Percentiles rank a stretch among this genome's conserved stretches.
Evolutionary conservation across 1,140 invertebrate species (phyloP).

Genomic region (Aplysia californica): DNA sequence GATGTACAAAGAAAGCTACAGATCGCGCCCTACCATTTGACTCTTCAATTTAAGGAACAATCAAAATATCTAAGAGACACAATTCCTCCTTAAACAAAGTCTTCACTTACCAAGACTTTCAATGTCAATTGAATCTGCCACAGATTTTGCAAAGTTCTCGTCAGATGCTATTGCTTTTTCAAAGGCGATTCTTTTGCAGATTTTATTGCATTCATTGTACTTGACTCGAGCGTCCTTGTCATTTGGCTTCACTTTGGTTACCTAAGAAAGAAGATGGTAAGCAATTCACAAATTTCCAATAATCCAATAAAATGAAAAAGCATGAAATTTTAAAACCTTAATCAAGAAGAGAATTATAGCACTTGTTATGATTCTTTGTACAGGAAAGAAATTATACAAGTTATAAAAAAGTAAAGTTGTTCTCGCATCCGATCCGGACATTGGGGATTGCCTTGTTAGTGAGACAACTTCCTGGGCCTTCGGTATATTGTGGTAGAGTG

Average conservation of each 20-base stretch:
- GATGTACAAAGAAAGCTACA: too few species aligned
- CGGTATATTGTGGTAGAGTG: too few species aligned
- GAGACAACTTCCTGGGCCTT: too few species aligned
- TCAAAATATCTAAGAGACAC: too few species aligned
- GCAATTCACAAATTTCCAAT: not conserved
- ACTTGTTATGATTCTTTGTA: not conserved
- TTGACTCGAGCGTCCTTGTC: conserved; percentile 96
- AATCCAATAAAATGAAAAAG: not conserved
- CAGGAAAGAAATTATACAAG: too few species aligned
- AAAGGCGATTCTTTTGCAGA: conserved; percentile 94
- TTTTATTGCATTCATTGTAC: conserved; percentile 94
- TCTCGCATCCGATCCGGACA: too few species aligned
- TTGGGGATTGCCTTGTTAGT: too few species aligned
- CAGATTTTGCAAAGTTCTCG: conserved; percentile 85
- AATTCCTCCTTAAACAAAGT: too few species aligned
- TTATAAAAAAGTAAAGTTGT: too few species aligned
- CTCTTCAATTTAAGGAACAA: too few species aligned
- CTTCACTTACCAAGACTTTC: conserved; percentile 87
- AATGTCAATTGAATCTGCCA: conserved; percentile 88
- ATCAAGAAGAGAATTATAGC: not conserved
- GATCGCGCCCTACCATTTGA: too few species aligned
- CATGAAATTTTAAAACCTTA: not conserved
- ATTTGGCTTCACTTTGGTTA: conserved; percentile 88
- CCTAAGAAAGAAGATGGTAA: conserved; percentile 70
- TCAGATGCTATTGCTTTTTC: conserved; percentile 97